These are phyloP conservation scores for Harpalus rubripes DNA, from an alignment of 2,888 invertebrate species.

Conservation along the genomic window DNA sequence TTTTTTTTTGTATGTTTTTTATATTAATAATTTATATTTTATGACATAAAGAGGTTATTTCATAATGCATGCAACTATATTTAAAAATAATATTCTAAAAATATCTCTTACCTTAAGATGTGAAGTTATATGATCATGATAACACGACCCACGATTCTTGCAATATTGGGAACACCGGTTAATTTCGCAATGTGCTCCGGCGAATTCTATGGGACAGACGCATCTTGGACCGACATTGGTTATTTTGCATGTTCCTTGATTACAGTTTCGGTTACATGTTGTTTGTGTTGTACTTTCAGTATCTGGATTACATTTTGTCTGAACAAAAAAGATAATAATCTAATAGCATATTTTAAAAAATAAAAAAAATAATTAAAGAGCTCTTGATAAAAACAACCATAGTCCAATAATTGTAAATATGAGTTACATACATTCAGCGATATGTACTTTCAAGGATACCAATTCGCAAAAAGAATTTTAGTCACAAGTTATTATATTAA, in stretches of 20 bases:
- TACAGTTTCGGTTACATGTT: constrained; percentile 80
- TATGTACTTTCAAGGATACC: no score
- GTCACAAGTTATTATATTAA: no score
- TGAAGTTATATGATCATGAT: constrained; percentile 73
- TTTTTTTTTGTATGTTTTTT: background rate
- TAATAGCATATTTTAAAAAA: no score
- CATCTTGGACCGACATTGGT: constrained; percentile 81
- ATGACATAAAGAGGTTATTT: background rate
- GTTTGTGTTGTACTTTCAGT: constrained; percentile 68
- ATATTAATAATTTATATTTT: background rate
- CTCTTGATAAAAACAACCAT: no score
- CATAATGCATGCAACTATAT: background rate
- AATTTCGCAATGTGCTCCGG: constrained; percentile 84
- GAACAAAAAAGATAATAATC: background rate
- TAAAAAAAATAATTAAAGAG: no score
- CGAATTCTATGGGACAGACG: constrained; percentile 82
- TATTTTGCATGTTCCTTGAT: constrained; percentile 82
- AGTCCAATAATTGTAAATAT: no score
- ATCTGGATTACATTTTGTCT: constrained; percentile 56
- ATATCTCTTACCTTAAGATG: constrained; percentile 26
- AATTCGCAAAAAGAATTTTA: no score
- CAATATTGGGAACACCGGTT: constrained; percentile 86
- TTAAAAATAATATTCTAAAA: background rate
- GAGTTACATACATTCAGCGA: no score
- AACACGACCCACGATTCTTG: constrained; percentile 82